Conservation (phyloP, 2,797 vertebrate species). For the Microctenopoma lineatum region DNA sequence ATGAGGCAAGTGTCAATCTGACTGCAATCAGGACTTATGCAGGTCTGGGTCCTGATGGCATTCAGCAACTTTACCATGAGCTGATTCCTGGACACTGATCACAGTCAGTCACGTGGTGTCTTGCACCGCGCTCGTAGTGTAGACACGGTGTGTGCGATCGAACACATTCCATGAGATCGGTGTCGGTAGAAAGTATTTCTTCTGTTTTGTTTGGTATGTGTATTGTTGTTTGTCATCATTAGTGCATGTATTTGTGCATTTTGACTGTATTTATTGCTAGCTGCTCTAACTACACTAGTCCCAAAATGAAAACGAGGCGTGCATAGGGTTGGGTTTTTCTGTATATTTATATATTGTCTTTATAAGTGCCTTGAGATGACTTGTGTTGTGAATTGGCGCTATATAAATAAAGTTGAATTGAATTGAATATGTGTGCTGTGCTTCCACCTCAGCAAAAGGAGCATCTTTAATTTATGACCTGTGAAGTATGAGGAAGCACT, state of each 20-base stretch:
- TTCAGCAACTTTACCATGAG: constrained; percentile 39
- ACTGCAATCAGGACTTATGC: constrained; percentile 66
- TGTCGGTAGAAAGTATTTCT: background rate
- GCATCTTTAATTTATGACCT: background rate
- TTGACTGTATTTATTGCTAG: background rate
- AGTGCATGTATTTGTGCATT: background rate
- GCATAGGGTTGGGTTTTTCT: too few species aligned
- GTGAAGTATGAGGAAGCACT: background rate
- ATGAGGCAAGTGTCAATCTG: constrained; percentile 71
- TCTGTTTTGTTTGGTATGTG: background rate
- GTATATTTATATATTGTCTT: too few species aligned
- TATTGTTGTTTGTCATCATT: background rate
- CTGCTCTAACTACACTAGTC: too few species aligned
- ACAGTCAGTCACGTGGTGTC: constrained; percentile 38
- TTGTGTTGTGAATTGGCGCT: too few species aligned
- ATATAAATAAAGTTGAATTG: too few species aligned
- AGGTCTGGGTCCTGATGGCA: constrained; percentile 30
- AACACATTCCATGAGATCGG: background rate
- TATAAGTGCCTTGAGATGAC: background rate
- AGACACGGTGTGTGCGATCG: constrained; percentile 1
- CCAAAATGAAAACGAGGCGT: too few species aligned
- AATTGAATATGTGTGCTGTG: too few species aligned
- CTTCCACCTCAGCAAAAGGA: background rate
- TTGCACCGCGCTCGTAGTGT: background rate
- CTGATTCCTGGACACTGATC: constrained; percentile 29